A percentile compares a stretch with the other conserved stretches of the same genome.
phyloP scores from a whole-genome alignment of 2,888 invertebrate species.

The Acrobasis consociella region DNA sequence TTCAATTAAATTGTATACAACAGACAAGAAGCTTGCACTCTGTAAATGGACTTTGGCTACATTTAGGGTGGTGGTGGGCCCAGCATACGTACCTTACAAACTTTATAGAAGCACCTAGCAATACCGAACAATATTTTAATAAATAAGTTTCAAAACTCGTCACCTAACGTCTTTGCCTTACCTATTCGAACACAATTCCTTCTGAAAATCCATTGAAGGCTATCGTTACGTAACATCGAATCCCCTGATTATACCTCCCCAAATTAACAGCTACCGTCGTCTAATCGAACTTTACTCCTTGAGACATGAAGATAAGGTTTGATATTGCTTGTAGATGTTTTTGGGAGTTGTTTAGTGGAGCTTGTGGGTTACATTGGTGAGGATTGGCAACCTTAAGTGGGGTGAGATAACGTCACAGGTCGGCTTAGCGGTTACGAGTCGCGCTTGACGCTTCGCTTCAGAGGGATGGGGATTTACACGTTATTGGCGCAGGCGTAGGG shows the following conservation, averaged over 20 bases:
- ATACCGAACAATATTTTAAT: not conserved
- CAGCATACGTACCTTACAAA: too few species aligned
- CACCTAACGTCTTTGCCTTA: not conserved
- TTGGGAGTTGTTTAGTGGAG: slow-evolving; percentile 27
- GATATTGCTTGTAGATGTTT: slow-evolving; percentile 7
- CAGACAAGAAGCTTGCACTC: too few species aligned
- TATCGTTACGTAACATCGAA: slow-evolving; percentile 59
- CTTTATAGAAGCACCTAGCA: too few species aligned
- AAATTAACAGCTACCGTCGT: slow-evolving; percentile 15
- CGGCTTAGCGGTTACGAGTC: slow-evolving; percentile 75
- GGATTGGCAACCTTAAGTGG: slow-evolving; percentile 44
- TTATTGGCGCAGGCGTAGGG: slow-evolving; percentile 63
- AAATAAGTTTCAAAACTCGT: not conserved
- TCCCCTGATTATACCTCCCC: slow-evolving; percentile 51
- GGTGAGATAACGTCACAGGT: slow-evolving; percentile 75
- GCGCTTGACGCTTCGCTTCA: slow-evolving; percentile 74
- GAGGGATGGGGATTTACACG: slow-evolving; percentile 71
- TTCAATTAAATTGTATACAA: too few species aligned
- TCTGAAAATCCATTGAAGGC: slow-evolving; percentile 46
- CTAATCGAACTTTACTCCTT: slow-evolving; percentile 1
- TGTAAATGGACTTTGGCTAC: too few species aligned
- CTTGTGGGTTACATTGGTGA: slow-evolving; percentile 39
- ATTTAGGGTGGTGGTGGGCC: too few species aligned
- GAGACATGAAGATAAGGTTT: slow-evolving; percentile 20
- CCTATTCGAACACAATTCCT: slow-evolving; percentile 31